phyloP scores from a whole-genome alignment of 2,888 invertebrate species.

The Oligia fasciuncula region DNA sequence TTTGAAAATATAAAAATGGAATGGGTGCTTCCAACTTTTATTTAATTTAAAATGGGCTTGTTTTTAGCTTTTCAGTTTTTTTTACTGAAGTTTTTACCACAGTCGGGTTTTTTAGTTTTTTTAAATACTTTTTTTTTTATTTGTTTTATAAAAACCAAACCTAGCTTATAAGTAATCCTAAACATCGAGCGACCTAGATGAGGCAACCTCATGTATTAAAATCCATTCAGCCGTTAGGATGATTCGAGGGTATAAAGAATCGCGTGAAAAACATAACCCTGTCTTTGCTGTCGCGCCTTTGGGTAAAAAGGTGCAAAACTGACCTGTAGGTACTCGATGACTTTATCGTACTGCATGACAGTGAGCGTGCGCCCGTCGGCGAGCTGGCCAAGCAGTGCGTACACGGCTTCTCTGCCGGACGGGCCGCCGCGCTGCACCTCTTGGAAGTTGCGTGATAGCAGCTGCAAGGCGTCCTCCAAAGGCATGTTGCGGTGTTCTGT shows the following conservation, averaged over 20 bases:
- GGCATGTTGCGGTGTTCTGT: slow-evolving; percentile 99
- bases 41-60: no score
- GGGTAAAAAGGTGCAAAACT: background rate
- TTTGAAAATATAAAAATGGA: no score
- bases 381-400: slow-evolving; percentile 93
- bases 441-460: slow-evolving; percentile 93
- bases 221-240: background rate
- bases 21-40: no score
- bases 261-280: background rate
- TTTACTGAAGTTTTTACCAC: no score
- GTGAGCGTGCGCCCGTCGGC: slow-evolving; percentile 95
- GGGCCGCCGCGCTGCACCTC: slow-evolving; percentile 89
- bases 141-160: no score
- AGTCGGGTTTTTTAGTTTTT: no score
- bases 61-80: no score
- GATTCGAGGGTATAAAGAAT: background rate
- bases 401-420: slow-evolving; percentile 91
- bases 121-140: no score
- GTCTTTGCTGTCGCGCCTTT: background rate
- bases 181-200: background rate
- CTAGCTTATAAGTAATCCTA: no score
- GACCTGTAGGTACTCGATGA: slow-evolving; percentile 90
- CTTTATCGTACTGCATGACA: slow-evolving; percentile 94
- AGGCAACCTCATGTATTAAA: background rate
- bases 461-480: slow-evolving; percentile 95